Base-by-base conservation (phyloP, 1,140 invertebrate genomes). In the Cyrtorhinus lividipennis region DNA sequence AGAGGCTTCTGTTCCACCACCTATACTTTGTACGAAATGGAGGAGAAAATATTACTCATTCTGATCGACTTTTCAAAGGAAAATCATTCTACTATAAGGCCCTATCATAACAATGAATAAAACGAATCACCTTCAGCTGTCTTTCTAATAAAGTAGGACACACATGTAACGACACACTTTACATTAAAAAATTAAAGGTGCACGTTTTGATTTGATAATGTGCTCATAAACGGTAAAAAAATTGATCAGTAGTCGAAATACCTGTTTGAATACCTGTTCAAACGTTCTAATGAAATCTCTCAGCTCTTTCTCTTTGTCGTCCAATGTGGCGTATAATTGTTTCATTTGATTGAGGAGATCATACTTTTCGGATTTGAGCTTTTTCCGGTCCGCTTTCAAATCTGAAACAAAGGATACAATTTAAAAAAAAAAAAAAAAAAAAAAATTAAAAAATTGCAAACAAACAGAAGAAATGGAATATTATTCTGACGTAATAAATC, bases 261-360 rank as follows among this genome's bases (percentile, higher is more conserved):
- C 58, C 58, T 59, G 58, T 59, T 59, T 59, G 58, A 71, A 74
- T 77, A 88, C 86, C 79, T 92, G 89, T 76, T 95, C 92, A 73
- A 92, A 96, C 76, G 90, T 94, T 63, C 90, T 79, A 70, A 96
- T 95, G 70, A 96, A 96, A 73, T 95, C 91, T 64, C 92, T 78
- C 15, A 95, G 76, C 74, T 95, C 92, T 65, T 88, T 86, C 72
- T 95, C 92, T 76, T 95, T 95, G 70, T 95, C 91, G 74, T 95
- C 92, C 59, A 96, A 77, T 15, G 92, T 94, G 63, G 85, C 85
- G 72, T 95, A 96, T 13, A 96, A 79, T 69, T 94, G 90, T 74
- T 94, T 95, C 84, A 95, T 94, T 77, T 96, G 92, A 71, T 89
- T 90, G 65, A 95, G 76, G 20, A 96, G 79, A 75, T 96, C 92